These are phyloP conservation scores for Rhegmatorhina hoffmannsi DNA, from an alignment of 2,113 vertebrate genomes.

Conservation along the genomic window DNA sequence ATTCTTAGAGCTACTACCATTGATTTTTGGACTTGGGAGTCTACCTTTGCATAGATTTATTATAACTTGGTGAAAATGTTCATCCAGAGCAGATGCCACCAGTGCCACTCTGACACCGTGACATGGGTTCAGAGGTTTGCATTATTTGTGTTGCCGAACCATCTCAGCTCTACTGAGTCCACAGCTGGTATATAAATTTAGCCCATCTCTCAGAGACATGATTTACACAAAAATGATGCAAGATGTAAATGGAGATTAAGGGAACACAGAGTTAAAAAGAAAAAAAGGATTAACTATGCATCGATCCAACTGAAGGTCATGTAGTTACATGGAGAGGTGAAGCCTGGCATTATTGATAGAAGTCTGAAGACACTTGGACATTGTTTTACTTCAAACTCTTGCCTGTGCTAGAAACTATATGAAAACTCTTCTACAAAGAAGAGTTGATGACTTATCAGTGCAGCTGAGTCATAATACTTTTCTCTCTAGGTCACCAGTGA, in stretches of 20 bases:
- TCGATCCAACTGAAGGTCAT: neutral
- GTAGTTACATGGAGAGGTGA: neutral
- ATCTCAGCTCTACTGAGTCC: neutral
- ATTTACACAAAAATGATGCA: neutral
- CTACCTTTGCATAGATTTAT: neutral
- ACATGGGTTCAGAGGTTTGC: neutral
- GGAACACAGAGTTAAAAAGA: neutral
- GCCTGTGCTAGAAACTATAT: fast-evolving
- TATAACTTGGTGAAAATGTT: neutral
- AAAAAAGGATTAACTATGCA: neutral
- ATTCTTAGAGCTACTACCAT: neutral
- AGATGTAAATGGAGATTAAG: neutral
- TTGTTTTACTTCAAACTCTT: neutral
- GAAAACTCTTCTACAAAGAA: neutral
- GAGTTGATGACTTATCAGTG: neutral
- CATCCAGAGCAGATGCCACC: neutral
- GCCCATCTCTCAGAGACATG: neutral
- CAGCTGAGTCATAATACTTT: neutral
- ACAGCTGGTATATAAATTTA: neutral
- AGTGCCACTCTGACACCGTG: neutral
- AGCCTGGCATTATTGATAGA: neutral
- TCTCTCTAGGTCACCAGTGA: neutral
- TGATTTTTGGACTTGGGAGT: neutral
- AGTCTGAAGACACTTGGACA: neutral
- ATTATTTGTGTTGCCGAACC: neutral